Percentiles rank a stretch among this genome's conserved stretches.
phyloP scores from a whole-genome alignment of 2,113 vertebrate genomes.

The Lipotes vexillifer region DNA sequence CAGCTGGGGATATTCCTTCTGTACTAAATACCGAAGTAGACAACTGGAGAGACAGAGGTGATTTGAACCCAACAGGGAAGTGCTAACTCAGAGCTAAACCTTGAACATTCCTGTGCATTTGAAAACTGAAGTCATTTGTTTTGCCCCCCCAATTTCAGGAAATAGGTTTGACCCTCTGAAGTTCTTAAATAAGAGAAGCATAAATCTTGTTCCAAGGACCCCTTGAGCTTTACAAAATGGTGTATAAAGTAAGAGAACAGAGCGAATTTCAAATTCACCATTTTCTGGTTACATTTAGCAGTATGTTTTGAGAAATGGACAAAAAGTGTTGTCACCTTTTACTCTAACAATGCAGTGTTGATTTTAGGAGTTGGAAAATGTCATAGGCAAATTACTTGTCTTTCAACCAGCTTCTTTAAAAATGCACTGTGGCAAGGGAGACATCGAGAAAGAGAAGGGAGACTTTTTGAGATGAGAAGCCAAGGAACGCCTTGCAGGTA shows the following conservation, averaged over 20 bases:
- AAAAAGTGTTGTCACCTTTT: background rate
- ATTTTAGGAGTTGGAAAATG: background rate
- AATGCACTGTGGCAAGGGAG: background rate
- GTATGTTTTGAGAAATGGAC: background rate
- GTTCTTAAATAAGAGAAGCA: slow-evolving; percentile 6
- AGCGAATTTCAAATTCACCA: background rate
- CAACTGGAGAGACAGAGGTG: background rate
- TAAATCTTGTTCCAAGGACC: background rate
- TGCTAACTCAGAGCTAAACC: background rate
- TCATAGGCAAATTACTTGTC: background rate
- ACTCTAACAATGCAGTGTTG: background rate
- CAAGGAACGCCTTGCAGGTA: rapidly evolving
- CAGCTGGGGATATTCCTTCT: too few species aligned
- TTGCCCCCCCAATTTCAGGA: background rate
- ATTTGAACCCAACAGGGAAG: background rate
- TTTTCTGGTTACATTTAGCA: background rate
- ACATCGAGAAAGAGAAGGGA: background rate
- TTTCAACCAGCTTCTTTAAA: background rate
- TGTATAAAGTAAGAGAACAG: background rate
- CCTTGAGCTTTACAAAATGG: background rate
- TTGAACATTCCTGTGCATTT: background rate
- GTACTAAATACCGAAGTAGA: background rate
- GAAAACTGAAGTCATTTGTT: background rate
- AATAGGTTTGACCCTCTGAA: background rate
- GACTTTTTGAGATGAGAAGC: background rate